Evolutionary conservation across 2,113 vertebrate genomes (phyloP).

Genomic region (Cyphomyrus discorhynchus): DNA sequence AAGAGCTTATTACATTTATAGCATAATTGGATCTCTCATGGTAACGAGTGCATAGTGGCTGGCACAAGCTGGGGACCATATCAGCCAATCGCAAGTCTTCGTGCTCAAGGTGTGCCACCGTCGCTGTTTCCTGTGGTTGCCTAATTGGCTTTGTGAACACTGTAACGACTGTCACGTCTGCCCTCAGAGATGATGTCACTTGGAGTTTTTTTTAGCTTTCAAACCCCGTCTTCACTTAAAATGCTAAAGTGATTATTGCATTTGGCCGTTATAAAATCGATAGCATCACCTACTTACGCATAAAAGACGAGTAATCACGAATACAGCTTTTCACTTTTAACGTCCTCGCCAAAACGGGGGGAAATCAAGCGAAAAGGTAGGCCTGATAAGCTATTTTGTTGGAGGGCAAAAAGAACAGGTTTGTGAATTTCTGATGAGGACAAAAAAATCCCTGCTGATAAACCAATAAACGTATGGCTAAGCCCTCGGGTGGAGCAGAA

Average conservation of each 20-base stretch:
- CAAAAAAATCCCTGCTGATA: constrained; percentile 18
- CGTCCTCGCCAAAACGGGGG: background rate
- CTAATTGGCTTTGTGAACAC: constrained; percentile 47
- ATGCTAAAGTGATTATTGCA: background rate
- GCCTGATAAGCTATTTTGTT: background rate
- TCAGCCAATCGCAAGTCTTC: constrained; percentile 36
- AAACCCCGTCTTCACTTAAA: background rate
- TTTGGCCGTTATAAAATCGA: background rate
- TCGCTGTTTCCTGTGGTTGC: constrained; percentile 46
- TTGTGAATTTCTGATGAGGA: constrained; percentile 19
- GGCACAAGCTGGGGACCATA: constrained; percentile 23
- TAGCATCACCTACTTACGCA: background rate
- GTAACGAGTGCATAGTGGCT: constrained; percentile 23
- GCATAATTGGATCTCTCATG: constrained; percentile 4
- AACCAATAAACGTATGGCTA: constrained; percentile 21
- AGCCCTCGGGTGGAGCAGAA: constrained; percentile 8
- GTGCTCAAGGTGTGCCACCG: constrained; percentile 41
- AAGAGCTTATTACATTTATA: background rate
- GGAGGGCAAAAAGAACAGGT: constrained; percentile 23
- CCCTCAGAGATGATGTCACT: constrained; percentile 29
- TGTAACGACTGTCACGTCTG: constrained; percentile 18
- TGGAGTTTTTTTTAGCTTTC: background rate
- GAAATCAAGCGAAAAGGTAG: background rate
- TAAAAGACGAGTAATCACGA: background rate
- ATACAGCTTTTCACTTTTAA: background rate